These are phyloP conservation scores for Siderastrea radians DNA, from an alignment of 92 coral and sea anemone species.

Conservation along the genomic window DNA sequence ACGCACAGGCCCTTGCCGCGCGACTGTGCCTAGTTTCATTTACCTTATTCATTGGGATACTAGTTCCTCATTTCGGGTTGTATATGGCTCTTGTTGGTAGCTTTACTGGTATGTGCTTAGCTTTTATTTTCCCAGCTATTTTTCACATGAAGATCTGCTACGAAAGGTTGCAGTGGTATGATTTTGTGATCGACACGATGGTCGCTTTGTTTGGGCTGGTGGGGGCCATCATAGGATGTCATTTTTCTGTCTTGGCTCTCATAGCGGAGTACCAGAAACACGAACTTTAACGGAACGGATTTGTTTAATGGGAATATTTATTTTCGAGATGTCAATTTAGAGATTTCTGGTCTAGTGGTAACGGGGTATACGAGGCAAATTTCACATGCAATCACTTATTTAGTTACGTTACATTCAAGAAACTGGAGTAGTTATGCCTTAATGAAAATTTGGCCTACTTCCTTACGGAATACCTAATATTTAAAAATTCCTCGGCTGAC, in stretches of 20 bases:
- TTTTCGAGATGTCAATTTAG: background rate
- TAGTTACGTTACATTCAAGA: no score
- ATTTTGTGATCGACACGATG: constrained; percentile 85
- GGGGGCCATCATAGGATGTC: constrained; percentile 97
- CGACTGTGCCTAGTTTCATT: constrained; percentile 91
- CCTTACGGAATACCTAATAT: no score
- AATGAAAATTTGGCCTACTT: no score
- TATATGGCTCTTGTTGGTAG: constrained; percentile 98
- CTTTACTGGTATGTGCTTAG: constrained; percentile 98
- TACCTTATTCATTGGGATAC: constrained; percentile 88
- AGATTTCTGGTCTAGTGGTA: background rate
- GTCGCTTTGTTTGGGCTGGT: constrained; percentile 92
- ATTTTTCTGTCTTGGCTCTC: constrained; percentile 95
- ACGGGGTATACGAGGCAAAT: no score
- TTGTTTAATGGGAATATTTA: background rate
- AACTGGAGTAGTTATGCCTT: no score
- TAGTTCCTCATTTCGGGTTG: constrained; percentile 95
- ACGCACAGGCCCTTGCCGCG: constrained; percentile 84
- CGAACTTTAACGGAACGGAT: constrained; percentile 51
- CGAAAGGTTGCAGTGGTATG: constrained; percentile 91
- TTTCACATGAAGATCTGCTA: constrained; percentile 99
- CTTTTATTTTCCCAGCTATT: constrained; percentile 95
- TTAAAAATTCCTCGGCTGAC: no score
- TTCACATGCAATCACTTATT: no score
- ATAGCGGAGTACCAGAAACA: constrained; percentile 94